A percentile compares a stretch with the other conserved stretches of the same genome.
phyloP scores from a whole-genome alignment of 2,888 invertebrate species.

The Helleia helle region DNA sequence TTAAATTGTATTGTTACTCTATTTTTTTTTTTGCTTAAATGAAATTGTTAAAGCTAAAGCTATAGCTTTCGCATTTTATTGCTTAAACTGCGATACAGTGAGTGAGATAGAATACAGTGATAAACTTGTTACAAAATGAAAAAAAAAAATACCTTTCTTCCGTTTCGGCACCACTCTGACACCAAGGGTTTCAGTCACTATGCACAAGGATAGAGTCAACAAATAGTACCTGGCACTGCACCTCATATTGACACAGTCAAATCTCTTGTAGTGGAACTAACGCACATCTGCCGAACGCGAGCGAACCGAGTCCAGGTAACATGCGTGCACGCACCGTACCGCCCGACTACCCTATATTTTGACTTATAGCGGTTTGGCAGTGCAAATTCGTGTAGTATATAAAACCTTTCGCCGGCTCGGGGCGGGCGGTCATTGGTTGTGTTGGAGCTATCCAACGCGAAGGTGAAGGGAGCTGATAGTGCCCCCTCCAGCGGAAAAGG shows the following conservation, averaged over 20 bases:
- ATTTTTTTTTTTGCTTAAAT: no score
- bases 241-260: conserved; percentile 59
- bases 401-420: conserved; percentile 77
- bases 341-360: conserved; percentile 77
- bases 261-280: conserved; percentile 38
- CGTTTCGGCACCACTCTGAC: conserved; percentile 72
- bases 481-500: conserved; percentile 48
- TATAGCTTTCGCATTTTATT: no score
- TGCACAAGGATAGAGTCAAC: conserved; percentile 65
- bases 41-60: no score
- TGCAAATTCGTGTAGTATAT: conserved; percentile 77
- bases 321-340: conserved; percentile 51
- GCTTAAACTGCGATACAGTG: no score
- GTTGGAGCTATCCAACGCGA: conserved; percentile 24
- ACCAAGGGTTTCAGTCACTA: conserved; percentile 68
- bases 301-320: conserved; percentile 34
- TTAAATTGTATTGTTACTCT: no score
- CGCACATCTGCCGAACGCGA: conserved; percentile 44
- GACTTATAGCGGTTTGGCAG: conserved; percentile 74
- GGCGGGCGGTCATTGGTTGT: conserved; percentile 66
- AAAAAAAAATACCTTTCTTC: conserved; percentile 68
- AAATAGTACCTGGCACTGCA: conserved; percentile 68
- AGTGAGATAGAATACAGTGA: no score
- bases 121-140: no score
- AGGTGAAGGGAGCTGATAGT: conserved; percentile 62